Conservation (phyloP, 2,113 vertebrate species). For the Xiphorhynchus elegans region DNA sequence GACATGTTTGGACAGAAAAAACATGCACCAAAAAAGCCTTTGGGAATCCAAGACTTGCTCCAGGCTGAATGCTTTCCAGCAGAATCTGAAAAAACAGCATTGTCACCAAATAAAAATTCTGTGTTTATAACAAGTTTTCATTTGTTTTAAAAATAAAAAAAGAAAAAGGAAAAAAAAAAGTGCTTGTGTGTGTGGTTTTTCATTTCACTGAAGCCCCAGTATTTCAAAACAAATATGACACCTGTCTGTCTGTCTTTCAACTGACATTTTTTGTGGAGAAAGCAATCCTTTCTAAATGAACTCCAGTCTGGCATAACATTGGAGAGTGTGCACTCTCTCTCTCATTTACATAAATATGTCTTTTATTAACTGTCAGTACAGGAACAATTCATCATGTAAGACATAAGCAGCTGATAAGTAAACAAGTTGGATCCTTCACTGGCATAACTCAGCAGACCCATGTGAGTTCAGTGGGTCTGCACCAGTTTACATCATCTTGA, state of each 20-base stretch:
- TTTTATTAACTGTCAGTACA: conserved; percentile 12
- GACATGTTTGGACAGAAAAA: neutral
- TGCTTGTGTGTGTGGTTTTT: neutral
- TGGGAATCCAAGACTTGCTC: conserved; percentile 9
- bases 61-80: conserved; percentile 7
- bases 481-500: neutral
- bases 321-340: neutral
- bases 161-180: neutral
- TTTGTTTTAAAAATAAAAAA: neutral
- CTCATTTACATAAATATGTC: conserved; percentile 41
- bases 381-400: neutral
- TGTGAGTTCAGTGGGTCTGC: neutral
- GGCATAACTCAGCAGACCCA: neutral
- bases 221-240: neutral
- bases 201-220: neutral
- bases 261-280: neutral
- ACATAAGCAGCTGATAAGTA: neutral
- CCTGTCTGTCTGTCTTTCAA: neutral
- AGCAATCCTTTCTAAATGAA: neutral
- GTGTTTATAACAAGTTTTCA: neutral
- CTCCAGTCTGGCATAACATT: neutral
- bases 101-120: neutral
- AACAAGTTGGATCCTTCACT: neutral
- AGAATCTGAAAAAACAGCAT: neutral
- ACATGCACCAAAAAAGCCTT: neutral